Evolutionary conservation across 1,140 invertebrate genomes (phyloP).

Genomic region (Leptoteleia sp.): DNA sequence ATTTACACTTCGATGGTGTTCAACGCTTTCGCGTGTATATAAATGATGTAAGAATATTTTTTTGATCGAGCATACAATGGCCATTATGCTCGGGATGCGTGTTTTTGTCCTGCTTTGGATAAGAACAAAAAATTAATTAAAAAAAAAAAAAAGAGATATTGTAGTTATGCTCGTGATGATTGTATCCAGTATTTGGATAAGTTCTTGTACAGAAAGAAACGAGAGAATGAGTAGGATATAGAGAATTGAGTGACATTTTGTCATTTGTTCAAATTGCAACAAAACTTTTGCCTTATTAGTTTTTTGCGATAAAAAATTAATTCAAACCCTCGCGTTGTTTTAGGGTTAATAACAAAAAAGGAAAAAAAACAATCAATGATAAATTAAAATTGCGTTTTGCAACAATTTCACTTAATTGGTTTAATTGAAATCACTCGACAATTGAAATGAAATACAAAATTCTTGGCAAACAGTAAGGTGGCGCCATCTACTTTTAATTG

Average conservation of each 20-base stretch:
- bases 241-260: slow-evolving; percentile 61
- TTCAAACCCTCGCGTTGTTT: too few relatives aligned
- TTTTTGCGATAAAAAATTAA: too few relatives aligned
- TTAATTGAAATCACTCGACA: too few relatives aligned
- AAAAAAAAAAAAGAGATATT: slow-evolving; percentile 44
- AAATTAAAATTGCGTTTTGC: too few relatives aligned
- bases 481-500: neutral
- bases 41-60: slow-evolving; percentile 66
- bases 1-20: slow-evolving; percentile 54
- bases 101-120: slow-evolving; percentile 53
- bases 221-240: slow-evolving; percentile 29
- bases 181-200: slow-evolving; percentile 56
- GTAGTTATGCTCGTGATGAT: slow-evolving; percentile 50
- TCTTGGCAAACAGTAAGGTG: slow-evolving; percentile 4
- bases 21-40: slow-evolving; percentile 64
- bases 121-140: slow-evolving; percentile 13
- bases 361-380: too few relatives aligned
- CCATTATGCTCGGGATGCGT: slow-evolving; percentile 57
- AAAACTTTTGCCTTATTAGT: too few relatives aligned
- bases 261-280: too few relatives aligned
- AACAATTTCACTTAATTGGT: too few relatives aligned
- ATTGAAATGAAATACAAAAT: too few relatives aligned
- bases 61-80: slow-evolving; percentile 73
- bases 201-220: slow-evolving; percentile 53
- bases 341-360: too few relatives aligned